Evolutionary conservation across 2,888 invertebrate genomes (phyloP).

Genomic region (Formica aserva): DNA sequence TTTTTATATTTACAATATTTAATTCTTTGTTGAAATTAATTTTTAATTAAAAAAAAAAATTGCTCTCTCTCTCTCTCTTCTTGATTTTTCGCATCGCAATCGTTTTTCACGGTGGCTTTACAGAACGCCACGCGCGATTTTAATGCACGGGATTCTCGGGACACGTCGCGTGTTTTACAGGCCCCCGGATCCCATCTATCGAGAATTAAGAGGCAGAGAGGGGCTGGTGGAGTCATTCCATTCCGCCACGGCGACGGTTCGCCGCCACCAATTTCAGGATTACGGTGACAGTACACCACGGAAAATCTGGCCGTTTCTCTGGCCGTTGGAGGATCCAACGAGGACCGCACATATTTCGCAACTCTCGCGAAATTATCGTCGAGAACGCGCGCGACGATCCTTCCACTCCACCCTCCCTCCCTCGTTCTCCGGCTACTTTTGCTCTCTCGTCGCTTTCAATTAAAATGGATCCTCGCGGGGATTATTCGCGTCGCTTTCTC

Average conservation of each 20-base stretch:
- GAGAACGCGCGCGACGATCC: background rate
- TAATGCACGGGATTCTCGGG: conserved; percentile 40
- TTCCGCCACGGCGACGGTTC: conserved; percentile 15
- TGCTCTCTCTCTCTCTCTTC: no score
- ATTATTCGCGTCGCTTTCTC: conserved; percentile 32
- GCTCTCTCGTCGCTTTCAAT: conserved; percentile 20
- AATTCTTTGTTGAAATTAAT: background rate
- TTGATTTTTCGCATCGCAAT: background rate
- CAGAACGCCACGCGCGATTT: background rate
- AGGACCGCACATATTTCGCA: background rate
- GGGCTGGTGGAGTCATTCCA: background rate
- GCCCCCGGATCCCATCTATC: conserved; percentile 5
- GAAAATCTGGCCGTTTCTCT: conserved; percentile 41
- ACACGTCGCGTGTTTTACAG: conserved; percentile 26
- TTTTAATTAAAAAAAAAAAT: no score
- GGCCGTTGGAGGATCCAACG: conserved; percentile 24
- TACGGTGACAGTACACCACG: conserved; percentile 35
- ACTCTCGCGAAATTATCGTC: conserved; percentile 39
- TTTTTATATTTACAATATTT: background rate
- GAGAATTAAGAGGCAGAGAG: conserved; percentile 41
- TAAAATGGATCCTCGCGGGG: background rate
- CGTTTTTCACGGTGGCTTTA: conserved; percentile 20
- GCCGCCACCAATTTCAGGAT: conserved; percentile 47
- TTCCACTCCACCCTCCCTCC: background rate
- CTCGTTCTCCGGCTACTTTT: background rate